A percentile compares a stretch with the other conserved stretches of the same genome.
These are phyloP conservation scores for Dasyprocta punctata DNA, from an alignment of 2,113 vertebrate species.

Conservation along the genomic window DNA sequence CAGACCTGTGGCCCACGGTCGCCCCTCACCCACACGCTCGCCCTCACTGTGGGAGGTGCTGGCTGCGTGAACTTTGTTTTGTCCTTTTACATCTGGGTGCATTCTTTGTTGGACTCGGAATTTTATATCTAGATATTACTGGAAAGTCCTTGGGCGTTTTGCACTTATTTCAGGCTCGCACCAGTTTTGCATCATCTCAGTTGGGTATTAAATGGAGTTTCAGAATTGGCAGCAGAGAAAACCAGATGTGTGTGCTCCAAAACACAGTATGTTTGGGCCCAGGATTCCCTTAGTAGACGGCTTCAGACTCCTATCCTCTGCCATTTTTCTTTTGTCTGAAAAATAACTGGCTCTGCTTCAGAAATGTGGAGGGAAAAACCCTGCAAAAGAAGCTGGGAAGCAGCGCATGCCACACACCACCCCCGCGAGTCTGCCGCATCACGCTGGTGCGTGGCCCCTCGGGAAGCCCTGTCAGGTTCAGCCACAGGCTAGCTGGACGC, in stretches of 20 bases:
- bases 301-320: slow-evolving; percentile 67
- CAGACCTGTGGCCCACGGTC: background rate
- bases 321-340: slow-evolving; percentile 72
- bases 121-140: slow-evolving; percentile 22
- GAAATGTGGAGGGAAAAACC: slow-evolving; percentile 49
- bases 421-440: slow-evolving; percentile 7
- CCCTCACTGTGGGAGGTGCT: background rate
- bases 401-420: slow-evolving; percentile 46
- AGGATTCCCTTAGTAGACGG: slow-evolving; percentile 76
- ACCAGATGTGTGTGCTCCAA: slow-evolving; percentile 82
- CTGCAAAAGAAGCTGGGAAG: slow-evolving; percentile 54
- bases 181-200: slow-evolving; percentile 81
- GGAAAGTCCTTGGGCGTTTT: slow-evolving; percentile 69
- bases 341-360: slow-evolving; percentile 60
- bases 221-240: slow-evolving; percentile 80
- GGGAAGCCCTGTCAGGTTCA: slow-evolving; percentile 60
- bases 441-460: background rate
- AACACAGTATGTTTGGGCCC: slow-evolving; percentile 71
- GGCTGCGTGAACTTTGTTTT: too few species aligned
- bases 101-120: background rate
- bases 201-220: slow-evolving; percentile 83
- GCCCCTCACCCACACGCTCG: too few species aligned
- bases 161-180: slow-evolving; percentile 74
- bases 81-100: background rate
- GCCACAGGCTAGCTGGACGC: slow-evolving; percentile 30